Base-by-base conservation (phyloP, 1,140 invertebrate species). In the Pollicipes pollicipes region DNA sequence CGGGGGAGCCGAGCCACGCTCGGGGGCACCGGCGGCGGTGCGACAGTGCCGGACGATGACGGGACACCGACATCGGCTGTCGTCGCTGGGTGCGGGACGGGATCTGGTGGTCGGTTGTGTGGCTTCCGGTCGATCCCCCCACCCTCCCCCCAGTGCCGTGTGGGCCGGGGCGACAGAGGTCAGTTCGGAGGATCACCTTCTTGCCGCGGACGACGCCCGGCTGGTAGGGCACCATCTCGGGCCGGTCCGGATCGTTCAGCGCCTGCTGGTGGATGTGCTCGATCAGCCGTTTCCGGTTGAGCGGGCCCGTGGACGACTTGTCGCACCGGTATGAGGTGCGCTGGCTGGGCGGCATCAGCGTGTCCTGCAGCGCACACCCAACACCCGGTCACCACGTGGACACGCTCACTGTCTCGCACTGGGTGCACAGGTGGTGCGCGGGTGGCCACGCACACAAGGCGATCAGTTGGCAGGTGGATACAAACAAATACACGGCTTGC, bases 251-350 rank as follows among this genome's bases (percentile, higher is more conserved):
- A 73, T 97, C 96, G 80, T 97, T 94, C 76, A 95, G 83, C 6
- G 96, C 96, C 80, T 97, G 91, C 81, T 97, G 97, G 79, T 98
- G 97, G 73, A 99, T 91, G 82, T 96, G 96, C 77, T 97, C 91
- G 75, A 99, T 92, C 67, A 99, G 83, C 79, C 97, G 93, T 82
- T 97, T 95, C 32, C 97, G 86, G 82, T 98, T 90, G 73, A 97
- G 83, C 13, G 95, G 95, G 68, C 97, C 97, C 29, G 97, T 99
- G 4, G 96, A 87, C 76, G 87, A 85, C 82, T 98, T 99, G 75
- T 88, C 87, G 77, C 96, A 99, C 78, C 96, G 92, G 78, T 98
- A 94, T 78, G 90, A 91, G 80, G 90, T 95, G 76, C 97, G 86
- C 84, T 98, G 93, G 71, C 89, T 89, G 64, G 97, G 94, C 71